Conservation (phyloP, 2,113 vertebrate species). For the Campylomormyrus numenius region DNA sequence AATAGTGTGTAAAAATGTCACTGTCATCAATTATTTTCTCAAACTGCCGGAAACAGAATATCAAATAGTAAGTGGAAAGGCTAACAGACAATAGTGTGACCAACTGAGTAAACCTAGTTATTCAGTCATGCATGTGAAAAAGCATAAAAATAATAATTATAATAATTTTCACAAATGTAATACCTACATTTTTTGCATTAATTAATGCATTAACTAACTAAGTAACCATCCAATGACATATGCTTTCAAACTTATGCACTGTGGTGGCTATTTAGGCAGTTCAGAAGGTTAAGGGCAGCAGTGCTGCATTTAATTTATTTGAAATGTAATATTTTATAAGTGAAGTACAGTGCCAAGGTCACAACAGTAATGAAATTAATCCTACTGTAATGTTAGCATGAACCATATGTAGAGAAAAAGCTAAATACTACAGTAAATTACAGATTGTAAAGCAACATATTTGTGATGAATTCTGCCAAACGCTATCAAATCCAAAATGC, state of each 20-base stretch:
- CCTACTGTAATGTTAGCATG: background rate
- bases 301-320: background rate
- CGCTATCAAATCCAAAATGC: background rate
- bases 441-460: background rate
- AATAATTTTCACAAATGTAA: background rate
- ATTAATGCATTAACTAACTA: background rate
- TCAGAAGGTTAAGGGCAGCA: background rate
- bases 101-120: background rate
- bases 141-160: background rate
- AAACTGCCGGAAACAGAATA: background rate
- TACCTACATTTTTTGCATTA: background rate
- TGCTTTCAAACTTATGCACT: background rate
- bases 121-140: background rate
- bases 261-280: background rate
- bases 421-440: background rate
- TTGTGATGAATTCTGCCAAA: background rate
- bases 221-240: background rate
- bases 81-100: background rate
- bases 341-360: background rate
- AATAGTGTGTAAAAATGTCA: background rate
- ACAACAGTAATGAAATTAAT: background rate
- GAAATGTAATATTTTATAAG: background rate
- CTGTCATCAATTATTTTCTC: background rate
- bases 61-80: background rate
- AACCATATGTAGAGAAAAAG: background rate